Conservation (phyloP, 2,888 invertebrate genomes). For the Acanthosepion esculentum region DNA sequence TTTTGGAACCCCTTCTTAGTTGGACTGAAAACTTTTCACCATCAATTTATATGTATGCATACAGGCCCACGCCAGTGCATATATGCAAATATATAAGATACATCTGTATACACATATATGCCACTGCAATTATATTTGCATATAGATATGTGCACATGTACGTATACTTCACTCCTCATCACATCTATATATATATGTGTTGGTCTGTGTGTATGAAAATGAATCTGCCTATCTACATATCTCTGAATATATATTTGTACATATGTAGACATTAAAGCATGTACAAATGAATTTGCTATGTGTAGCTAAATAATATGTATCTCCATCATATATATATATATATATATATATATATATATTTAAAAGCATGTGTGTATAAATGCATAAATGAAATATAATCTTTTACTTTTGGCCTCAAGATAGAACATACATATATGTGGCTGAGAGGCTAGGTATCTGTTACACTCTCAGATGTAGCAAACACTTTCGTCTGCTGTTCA, state of each 20-base stretch:
- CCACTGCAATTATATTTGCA: too few relatives aligned
- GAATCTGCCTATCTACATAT: not conserved
- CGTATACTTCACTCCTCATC: too few relatives aligned
- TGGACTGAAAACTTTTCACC: too few relatives aligned
- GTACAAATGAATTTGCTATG: too few relatives aligned
- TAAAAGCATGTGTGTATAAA: not conserved
- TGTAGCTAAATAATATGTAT: not conserved
- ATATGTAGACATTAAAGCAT: not conserved
- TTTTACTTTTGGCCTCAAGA: not conserved
- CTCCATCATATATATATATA: not conserved
- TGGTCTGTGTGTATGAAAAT: not conserved
- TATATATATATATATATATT: not conserved
- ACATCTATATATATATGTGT: too few relatives aligned
- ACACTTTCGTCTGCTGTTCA: not conserved
- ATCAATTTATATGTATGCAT: too few relatives aligned
- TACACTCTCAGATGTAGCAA: not conserved
- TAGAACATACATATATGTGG: not conserved
- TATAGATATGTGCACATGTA: too few relatives aligned
- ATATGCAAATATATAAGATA: too few relatives aligned
- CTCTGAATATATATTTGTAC: not conserved
- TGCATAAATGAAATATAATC: not conserved
- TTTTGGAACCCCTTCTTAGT: too few relatives aligned
- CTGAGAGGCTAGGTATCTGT: not conserved
- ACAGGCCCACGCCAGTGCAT: too few relatives aligned
- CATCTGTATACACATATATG: too few relatives aligned